A percentile compares a stretch with the other conserved stretches of the same genome.
These are phyloP conservation scores for Matsumyia berberina DNA, from an alignment of 2,888 invertebrate species.

Conservation along the genomic window DNA sequence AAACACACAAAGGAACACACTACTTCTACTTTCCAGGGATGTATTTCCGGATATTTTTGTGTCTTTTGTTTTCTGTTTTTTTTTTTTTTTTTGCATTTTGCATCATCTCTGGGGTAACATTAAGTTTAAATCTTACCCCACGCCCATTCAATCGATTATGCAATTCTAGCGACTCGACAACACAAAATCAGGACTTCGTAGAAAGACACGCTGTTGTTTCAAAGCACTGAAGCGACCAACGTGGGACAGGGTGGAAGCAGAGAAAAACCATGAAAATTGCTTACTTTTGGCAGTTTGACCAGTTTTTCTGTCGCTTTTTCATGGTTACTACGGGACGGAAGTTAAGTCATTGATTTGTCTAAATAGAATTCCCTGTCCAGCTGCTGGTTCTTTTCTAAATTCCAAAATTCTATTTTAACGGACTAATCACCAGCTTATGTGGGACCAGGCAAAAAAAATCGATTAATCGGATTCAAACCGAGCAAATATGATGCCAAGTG, in stretches of 20 bases:
- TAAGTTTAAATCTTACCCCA: constrained; percentile 68
- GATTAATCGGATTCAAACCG: constrained; percentile 57
- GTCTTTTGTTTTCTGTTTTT: constrained; percentile 8
- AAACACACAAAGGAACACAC: constrained; percentile 27
- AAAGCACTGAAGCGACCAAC: constrained; percentile 51
- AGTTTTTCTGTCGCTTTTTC: constrained; percentile 44
- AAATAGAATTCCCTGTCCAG: constrained; percentile 1
- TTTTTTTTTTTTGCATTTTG: no score
- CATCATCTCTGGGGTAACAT: constrained; percentile 59
- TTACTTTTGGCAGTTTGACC: constrained; percentile 70
- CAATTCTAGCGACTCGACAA: constrained; percentile 59
- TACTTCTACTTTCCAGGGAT: constrained; percentile 54
- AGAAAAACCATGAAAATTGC: constrained; percentile 54
- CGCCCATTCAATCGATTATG: constrained; percentile 75
- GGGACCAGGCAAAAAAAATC: constrained; percentile 24
- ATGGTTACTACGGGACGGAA: constrained; percentile 52
- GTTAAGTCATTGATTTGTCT: constrained; percentile 67
- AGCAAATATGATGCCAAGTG: constrained; percentile 63
- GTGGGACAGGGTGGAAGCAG: constrained; percentile 11
- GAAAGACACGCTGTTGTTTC: constrained; percentile 62
- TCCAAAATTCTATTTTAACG: constrained; percentile 38
- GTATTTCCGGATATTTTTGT: constrained; percentile 4
- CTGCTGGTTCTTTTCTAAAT: background rate
- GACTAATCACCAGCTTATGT: constrained; percentile 49
- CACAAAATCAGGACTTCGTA: constrained; percentile 19